Evolutionary conservation across 1,140 invertebrate genomes (phyloP), one percentile per base, ranked within the genome.

Genomic region (Tetramorium simillimum): DNA sequence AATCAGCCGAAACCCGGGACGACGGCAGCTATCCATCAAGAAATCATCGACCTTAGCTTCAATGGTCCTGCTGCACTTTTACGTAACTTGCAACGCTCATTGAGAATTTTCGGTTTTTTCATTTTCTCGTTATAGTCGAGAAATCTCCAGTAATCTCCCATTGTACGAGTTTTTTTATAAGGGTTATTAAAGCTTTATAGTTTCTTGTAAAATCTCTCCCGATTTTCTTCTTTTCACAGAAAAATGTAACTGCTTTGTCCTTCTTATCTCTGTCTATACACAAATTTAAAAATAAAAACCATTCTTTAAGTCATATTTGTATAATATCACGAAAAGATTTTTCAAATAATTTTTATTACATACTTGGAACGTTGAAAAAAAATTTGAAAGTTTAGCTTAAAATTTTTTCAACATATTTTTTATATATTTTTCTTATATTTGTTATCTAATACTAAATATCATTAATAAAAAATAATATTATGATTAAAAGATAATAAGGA

Each of bases 1-100:
- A 94, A 94, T 95, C 93, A 93, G 91, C 91, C 92, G 90, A 93
- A 93, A 93, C 88, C 90, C 91, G 70, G 75, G 67, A 89, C 88
- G 85, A 92, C 76, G 90, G 63, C 88, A 84, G 85, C 51, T 88
- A 88, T 91, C 73, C 88, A 80, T 91, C 88, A 89, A 90, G 78
- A 87, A 90, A 89, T 90, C 89, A 90, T 90, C 89, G 78, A 91
- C 87, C 87, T 60, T 58, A 49, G 58, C 18, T 80, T 84, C 63
- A 89, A 92, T 76, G 69, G 33, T 58, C 46, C 56, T 37, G 62
- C 28, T 76, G 62, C 10, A 21, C 43, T 43, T 75, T 89, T 43
- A 65, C 18, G 70, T 53, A 86, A 86, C 63, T 80, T 69, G 33
- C 24, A 21, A 58, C 58, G n/a, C 21, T 85, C 53, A 76, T 86